These are phyloP conservation scores for Kryptopterus vitreolus DNA, from an alignment of 2,797 vertebrate species.

Conservation along the genomic window DNA sequence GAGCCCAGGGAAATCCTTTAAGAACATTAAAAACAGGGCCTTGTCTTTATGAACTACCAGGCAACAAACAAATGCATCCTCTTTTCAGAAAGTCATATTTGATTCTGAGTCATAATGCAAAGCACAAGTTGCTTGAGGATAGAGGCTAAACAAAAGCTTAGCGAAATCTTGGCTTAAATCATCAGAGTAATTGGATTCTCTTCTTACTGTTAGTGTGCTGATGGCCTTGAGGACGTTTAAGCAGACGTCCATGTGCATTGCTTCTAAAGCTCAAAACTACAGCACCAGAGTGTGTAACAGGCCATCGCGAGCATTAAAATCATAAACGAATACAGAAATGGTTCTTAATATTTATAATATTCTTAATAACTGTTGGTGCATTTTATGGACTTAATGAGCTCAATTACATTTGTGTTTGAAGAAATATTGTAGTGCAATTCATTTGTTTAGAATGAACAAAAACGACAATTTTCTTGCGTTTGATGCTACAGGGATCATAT, in stretches of 20 bases:
- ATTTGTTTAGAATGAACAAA: background rate
- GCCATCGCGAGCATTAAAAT: background rate
- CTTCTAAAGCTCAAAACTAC: conserved; percentile 10
- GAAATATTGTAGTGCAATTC: background rate
- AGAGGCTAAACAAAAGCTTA: conserved; percentile 61
- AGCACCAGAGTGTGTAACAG: background rate
- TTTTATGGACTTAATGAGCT: background rate
- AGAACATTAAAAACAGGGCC: background rate
- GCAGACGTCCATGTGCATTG: conserved; percentile 47
- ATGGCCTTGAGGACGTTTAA: conserved; percentile 69
- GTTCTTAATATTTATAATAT: background rate
- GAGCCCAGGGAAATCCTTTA: conserved; percentile 4
- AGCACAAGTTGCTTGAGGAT: conserved; percentile 12
- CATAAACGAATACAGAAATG: background rate
- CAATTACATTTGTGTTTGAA: background rate
- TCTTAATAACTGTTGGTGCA: background rate
- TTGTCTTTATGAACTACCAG: background rate
- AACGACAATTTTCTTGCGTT: background rate
- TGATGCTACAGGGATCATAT: background rate
- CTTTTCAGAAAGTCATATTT: background rate
- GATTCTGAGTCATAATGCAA: background rate
- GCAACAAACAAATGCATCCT: background rate
- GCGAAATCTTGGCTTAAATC: conserved; percentile 71
- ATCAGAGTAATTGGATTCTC: conserved; percentile 75
- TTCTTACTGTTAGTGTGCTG: conserved; percentile 60